Percentiles rank a stretch among this genome's conserved stretches.
Evolutionary conservation across 2,888 invertebrate species (phyloP).

Genomic region (Sepioteuthis lessoniana): DNA sequence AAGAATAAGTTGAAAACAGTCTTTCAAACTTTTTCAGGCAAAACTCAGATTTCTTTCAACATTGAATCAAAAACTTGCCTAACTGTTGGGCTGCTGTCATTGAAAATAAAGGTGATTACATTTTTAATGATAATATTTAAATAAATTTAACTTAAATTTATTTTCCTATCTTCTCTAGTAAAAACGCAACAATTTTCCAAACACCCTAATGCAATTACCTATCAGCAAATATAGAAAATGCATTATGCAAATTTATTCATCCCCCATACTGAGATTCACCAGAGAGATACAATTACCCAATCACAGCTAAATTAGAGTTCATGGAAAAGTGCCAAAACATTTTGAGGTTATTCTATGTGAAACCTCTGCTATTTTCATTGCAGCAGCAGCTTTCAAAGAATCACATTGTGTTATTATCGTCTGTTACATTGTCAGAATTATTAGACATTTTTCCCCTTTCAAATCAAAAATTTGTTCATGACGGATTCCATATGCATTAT

Average conservation of each 20-base stretch:
- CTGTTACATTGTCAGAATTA: not conserved
- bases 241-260: not conserved
- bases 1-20: too few species aligned
- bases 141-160: too few species aligned
- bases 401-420: not conserved
- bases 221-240: not conserved
- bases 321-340: not conserved
- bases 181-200: too few species aligned
- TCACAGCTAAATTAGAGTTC: not conserved
- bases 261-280: not conserved
- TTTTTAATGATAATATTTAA: too few species aligned
- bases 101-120: too few species aligned
- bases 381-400: not conserved
- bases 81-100: too few species aligned
- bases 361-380: conserved; percentile 2
- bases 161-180: too few species aligned
- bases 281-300: not conserved
- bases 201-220: not conserved
- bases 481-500: not conserved
- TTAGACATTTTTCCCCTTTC: not conserved
- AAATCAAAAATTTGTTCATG: not conserved
- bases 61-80: too few species aligned
- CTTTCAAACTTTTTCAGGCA: too few species aligned
- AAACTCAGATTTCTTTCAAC: too few species aligned
- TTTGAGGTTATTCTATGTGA: not conserved